A percentile compares a stretch with the other conserved stretches of the same genome.
Evolutionary conservation across 2,113 vertebrate species (phyloP).

Genomic region (Cephalopterus ornatus): DNA sequence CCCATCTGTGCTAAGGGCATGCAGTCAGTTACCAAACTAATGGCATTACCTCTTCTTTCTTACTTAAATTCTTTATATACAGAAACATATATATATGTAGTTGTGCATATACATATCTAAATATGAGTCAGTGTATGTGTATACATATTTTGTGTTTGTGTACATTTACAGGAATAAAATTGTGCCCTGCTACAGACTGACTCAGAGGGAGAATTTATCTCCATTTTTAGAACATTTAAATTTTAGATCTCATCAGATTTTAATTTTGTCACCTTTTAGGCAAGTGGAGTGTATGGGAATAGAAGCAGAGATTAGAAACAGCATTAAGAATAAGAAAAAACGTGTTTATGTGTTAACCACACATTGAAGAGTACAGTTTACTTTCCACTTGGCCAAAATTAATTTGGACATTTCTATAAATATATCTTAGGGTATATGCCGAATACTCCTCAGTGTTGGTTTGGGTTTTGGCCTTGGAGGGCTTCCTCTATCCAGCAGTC

Average conservation of each 20-base stretch:
- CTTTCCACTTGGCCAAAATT: background rate
- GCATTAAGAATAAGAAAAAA: background rate
- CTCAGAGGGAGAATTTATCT: background rate
- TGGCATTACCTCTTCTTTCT: background rate
- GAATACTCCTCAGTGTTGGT: background rate
- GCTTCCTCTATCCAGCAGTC: background rate
- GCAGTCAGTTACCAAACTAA: background rate
- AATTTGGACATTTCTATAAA: background rate
- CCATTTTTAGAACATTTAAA: background rate
- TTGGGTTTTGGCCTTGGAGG: background rate
- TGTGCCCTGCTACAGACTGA: background rate
- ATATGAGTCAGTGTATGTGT: background rate
- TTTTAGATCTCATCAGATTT: background rate
- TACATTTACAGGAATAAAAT: background rate
- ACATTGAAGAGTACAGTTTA: background rate
- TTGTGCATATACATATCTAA: background rate
- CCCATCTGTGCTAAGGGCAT: background rate
- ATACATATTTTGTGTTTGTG: background rate
- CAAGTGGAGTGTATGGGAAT: background rate
- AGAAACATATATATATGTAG: background rate
- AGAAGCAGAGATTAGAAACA: background rate
- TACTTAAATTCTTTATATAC: background rate
- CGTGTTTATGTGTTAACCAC: background rate
- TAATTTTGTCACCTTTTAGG: background rate
- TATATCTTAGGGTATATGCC: rapidly evolving